Percentiles rank a stretch among this genome's conserved stretches.
Evolutionary conservation across 2,113 vertebrate species (phyloP).

Genomic region (Lophura nycthemera): DNA sequence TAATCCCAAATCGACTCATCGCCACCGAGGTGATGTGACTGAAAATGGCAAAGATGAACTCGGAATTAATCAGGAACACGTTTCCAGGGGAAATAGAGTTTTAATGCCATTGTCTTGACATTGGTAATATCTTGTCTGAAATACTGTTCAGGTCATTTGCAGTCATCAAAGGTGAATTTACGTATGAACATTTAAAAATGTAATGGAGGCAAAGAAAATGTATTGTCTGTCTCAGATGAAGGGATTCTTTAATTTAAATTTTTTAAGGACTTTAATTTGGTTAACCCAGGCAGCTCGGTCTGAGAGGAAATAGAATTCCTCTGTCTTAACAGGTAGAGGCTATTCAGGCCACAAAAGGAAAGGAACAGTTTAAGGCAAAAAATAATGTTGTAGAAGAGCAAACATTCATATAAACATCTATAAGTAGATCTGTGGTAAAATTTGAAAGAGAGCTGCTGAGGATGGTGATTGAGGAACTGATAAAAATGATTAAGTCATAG

Average conservation of each 20-base stretch:
- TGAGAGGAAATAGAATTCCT: background rate
- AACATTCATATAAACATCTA: background rate
- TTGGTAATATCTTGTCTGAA: background rate
- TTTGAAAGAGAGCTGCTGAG: background rate
- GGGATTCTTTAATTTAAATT: background rate
- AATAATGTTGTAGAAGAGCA: background rate
- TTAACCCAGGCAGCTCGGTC: background rate
- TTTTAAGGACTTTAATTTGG: background rate
- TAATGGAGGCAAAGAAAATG: background rate
- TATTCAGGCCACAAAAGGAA: background rate
- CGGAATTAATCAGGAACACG: conserved; percentile 31
- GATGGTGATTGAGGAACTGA: background rate
- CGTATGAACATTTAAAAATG: background rate
- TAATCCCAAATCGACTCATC: conserved; percentile 51
- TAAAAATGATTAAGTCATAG: accelerated
- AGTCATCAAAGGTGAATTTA: background rate
- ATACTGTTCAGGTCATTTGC: background rate
- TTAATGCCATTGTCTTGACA: conserved; percentile 23
- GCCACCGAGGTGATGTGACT: background rate
- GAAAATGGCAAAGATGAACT: conserved; percentile 54
- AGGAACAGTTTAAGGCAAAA: background rate
- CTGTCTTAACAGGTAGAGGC: background rate
- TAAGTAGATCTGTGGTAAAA: background rate
- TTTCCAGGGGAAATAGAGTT: background rate
- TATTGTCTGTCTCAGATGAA: background rate